Evolutionary conservation across 2,888 invertebrate genomes (phyloP).

Genomic region (Drosophila multiciliata): DNA sequence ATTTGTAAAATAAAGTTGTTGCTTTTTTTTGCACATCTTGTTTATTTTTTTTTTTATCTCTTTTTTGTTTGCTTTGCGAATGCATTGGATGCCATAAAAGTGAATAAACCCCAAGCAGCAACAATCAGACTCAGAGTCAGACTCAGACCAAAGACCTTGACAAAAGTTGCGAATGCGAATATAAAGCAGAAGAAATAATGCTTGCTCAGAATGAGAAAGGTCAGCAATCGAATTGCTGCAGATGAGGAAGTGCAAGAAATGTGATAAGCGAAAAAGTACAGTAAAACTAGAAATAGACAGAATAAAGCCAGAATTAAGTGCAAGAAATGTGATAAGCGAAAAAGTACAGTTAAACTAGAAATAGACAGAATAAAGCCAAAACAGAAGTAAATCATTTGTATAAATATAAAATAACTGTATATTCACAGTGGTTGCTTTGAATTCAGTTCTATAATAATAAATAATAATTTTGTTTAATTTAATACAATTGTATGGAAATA

Average conservation of each 20-base stretch:
- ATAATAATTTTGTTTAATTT: neutral
- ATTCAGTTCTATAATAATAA: neutral
- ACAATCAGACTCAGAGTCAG: neutral
- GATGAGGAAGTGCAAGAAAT: neutral
- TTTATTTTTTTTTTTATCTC: neutral
- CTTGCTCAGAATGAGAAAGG: conserved; percentile 17
- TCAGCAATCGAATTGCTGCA: conserved; percentile 25
- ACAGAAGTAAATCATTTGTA: neutral
- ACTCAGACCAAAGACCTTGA: conserved; percentile 58
- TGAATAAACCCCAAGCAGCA: conserved; percentile 46
- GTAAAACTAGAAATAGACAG: neutral
- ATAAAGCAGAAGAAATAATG: conserved; percentile 1
- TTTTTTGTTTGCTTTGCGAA: neutral
- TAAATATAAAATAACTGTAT: neutral
- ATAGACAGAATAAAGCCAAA: neutral
- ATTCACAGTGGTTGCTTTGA: neutral
- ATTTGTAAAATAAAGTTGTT: conserved; percentile 41
- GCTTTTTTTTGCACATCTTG: neutral
- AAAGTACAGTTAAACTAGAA: too few relatives aligned
- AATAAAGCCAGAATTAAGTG: neutral
- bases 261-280: too few relatives aligned
- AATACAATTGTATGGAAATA: neutral
- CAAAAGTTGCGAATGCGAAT: conserved; percentile 30
- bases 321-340: too few relatives aligned
- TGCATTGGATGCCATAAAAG: conserved; percentile 59